Percentiles rank a stretch among this genome's conserved stretches.
Evolutionary conservation across 1,140 invertebrate species (phyloP).

Genomic region (Drosophila sturtevanti): DNA sequence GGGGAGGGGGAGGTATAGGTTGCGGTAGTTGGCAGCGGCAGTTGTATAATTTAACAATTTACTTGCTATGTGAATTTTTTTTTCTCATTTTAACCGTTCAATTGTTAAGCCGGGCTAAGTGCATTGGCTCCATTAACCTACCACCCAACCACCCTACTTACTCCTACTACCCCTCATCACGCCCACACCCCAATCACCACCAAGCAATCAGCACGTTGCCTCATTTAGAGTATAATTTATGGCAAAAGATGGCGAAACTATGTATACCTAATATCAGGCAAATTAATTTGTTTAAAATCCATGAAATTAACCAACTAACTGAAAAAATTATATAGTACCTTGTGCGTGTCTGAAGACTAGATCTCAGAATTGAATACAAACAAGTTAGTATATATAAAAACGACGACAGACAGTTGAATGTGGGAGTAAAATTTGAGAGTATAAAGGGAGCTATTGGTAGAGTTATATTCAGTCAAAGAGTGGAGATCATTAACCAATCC

Average conservation of each 20-base stretch:
- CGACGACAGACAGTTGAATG: no score
- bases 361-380: slow-evolving; percentile 18
- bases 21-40: slow-evolving; percentile 15
- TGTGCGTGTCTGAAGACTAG: slow-evolving; percentile 37
- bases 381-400: no score
- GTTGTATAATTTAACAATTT: slow-evolving; percentile 71
- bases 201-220: slow-evolving; percentile 11
- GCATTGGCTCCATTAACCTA: slow-evolving; percentile 34
- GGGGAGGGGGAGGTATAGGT: no score
- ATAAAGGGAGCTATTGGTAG: no score
- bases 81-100: slow-evolving; percentile 19
- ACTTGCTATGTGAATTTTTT: slow-evolving; percentile 33
- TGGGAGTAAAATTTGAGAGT: no score
- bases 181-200: no score
- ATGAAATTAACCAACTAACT: slow-evolving; percentile 52
- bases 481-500: no score
- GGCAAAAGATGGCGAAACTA: slow-evolving; percentile 45
- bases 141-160: no score
- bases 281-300: slow-evolving; percentile 60
- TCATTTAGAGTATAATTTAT: slow-evolving; percentile 30
- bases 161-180: slow-evolving; percentile 10
- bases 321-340: slow-evolving; percentile 13
- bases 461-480: no score
- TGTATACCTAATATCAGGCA: slow-evolving; percentile 27
- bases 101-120: slow-evolving; percentile 32